Conservation (phyloP, 2,888 invertebrate genomes). For the Thecocarcelia acutangulata region DNA sequence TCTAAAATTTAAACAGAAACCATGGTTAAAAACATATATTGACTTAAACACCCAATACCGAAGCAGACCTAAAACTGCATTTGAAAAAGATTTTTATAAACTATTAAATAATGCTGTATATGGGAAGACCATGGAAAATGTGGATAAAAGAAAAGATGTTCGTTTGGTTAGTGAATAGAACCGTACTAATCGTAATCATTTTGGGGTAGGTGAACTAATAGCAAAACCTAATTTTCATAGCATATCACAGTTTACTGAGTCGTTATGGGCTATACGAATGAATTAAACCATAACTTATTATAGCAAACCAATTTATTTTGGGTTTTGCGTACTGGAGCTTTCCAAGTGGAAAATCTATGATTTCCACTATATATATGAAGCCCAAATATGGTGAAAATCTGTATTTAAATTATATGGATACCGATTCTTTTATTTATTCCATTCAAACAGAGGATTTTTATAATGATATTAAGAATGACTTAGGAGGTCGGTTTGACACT, state of each 20-base stretch:
- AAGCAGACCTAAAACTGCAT: background rate
- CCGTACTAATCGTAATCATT: conserved; percentile 3
- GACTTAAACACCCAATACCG: conserved; percentile 9
- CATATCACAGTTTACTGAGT: background rate
- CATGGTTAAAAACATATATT: conserved; percentile 11
- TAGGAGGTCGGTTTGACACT: background rate
- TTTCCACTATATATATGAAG: background rate
- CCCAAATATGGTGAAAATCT: too few relatives aligned
- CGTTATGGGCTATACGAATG: background rate
- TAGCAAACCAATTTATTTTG: conserved; percentile 12
- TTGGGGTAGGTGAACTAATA: background rate
- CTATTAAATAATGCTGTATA: conserved; percentile 9
- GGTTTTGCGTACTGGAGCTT: conserved; percentile 12
- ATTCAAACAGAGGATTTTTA: conserved; percentile 13
- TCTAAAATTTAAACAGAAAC: background rate
- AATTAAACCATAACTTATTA: background rate
- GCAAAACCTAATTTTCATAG: background rate
- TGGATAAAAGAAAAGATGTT: conserved; percentile 13
- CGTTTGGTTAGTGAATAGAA: background rate
- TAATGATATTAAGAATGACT: background rate
- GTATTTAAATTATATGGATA: too few relatives aligned
- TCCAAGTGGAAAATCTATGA: too few relatives aligned
- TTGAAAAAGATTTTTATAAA: conserved; percentile 15
- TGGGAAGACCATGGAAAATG: conserved; percentile 1
- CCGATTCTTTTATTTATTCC: too few relatives aligned